A percentile compares a stretch with the other conserved stretches of the same genome.
Conservation (phyloP, 2,888 invertebrate genomes). For the Furcula furcula region DNA sequence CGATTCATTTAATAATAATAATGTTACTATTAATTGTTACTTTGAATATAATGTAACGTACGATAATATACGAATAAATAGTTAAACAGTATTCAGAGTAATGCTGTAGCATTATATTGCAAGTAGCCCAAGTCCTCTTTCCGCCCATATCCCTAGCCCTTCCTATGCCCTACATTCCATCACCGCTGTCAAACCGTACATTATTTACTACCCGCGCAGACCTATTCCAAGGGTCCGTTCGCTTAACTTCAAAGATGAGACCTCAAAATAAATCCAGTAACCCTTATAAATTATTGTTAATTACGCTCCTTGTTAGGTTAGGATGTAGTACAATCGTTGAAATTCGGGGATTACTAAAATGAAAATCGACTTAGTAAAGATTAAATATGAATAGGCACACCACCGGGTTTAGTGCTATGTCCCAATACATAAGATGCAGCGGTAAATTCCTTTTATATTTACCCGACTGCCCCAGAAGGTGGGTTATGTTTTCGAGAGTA, state of each 20-base stretch:
- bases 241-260: conserved; percentile 22
- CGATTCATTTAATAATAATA: no score
- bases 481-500: no score
- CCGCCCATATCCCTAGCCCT: background rate
- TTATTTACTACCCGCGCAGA: conserved; percentile 2
- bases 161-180: background rate
- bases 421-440: conserved; percentile 8
- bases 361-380: conserved; percentile 56
- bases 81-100: background rate
- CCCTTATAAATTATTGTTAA: conserved; percentile 48
- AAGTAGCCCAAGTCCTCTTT: background rate
- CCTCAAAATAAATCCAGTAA: conserved; percentile 31
- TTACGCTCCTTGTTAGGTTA: conserved; percentile 41
- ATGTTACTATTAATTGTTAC: no score
- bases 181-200: background rate
- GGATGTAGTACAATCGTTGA: conserved; percentile 40
- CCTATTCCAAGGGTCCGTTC: conserved; percentile 18
- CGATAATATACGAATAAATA: no score
- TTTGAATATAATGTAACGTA: no score
- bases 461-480: no score
- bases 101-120: background rate
- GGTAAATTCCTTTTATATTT: no score
- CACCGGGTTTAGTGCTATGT: conserved; percentile 21
- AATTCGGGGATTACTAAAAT: conserved; percentile 53
- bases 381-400: conserved; percentile 51